Evolutionary conservation across 2,113 vertebrate genomes (phyloP), one percentile per base, ranked within the genome.

Genomic region (Coracopsis vasa): DNA sequence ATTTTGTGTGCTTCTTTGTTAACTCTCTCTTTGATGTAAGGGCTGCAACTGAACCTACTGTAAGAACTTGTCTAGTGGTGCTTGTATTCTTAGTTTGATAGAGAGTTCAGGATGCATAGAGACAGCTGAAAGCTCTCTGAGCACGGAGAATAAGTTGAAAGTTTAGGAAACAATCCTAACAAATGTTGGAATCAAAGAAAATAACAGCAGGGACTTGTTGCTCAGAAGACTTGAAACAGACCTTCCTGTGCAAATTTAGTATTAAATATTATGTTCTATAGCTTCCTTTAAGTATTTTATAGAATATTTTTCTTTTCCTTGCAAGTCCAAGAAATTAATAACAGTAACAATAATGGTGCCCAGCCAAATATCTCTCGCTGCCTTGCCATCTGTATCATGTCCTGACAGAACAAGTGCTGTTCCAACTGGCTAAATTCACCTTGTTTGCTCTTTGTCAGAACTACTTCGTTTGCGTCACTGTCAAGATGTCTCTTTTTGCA

Each of bases 311-410:
- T 44, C 37, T 78, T 28, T 62, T 70, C 27, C 78, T 93, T 64
- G 31, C 73, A 42, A 86, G 79, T 66, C 79, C 60, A 74, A 77
- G 56, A 88, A 96, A 86, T 80, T 88, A 82, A 86, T 86, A 82
- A 77, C 88, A 86, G 16, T 84, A 83, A 60, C 39, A 45, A 16
- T 54, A 71, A 42, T 2, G 6, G 35, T 70, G 56, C 69, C 62
- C 44, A 80, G 94, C 95, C 96, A 96, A 94, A 84, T 95, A 86
- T 88, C 92, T 88, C 95, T 96, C 75, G 78, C 94, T 91, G 94
- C 24, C 90, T 90, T 86, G 75, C 92, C 95, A 96, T 97, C 96
- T 97, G 96, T 92, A 61, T 86, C 65, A 4, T 56, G 88, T 93
- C 72, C 90, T 93, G 44, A 74, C 65, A 74, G 75, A 81, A 80